phyloP scores from a whole-genome alignment of 2,888 invertebrate species.

The Metallyticus violacea region DNA sequence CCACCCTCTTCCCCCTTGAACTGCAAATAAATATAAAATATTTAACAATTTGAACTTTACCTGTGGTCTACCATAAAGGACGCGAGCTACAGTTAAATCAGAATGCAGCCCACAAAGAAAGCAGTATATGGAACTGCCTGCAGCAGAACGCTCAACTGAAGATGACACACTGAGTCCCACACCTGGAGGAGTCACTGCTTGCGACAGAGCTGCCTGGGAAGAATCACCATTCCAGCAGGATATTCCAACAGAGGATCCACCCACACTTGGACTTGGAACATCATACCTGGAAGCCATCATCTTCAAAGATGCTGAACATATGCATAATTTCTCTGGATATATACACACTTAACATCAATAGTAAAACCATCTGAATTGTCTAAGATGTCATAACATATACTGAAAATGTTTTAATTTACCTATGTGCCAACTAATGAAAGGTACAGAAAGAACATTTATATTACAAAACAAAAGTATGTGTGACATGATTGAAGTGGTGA shows the following conservation, averaged over 20 bases:
- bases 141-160: slow-evolving; percentile 55
- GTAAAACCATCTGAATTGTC: too few species aligned
- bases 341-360: too few species aligned
- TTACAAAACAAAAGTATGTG: too few species aligned
- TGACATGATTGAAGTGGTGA: too few species aligned
- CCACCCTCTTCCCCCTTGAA: too few species aligned
- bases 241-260: slow-evolving; percentile 38
- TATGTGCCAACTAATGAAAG: too few species aligned
- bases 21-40: neutral
- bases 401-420: too few species aligned
- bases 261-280: slow-evolving; percentile 68
- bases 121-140: slow-evolving; percentile 82
- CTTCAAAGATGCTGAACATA: too few species aligned
- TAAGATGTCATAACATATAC: too few species aligned
- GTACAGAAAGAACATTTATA: too few species aligned
- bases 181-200: slow-evolving; percentile 43
- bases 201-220: slow-evolving; percentile 49
- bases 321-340: too few species aligned
- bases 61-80: slow-evolving; percentile 72
- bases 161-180: slow-evolving; percentile 61
- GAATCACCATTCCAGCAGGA: slow-evolving; percentile 59
- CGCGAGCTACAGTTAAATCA: slow-evolving; percentile 78
- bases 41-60: slow-evolving; percentile 49
- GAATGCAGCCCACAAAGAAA: slow-evolving; percentile 87
- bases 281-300: slow-evolving; percentile 69